Evolutionary conservation across 2,888 invertebrate genomes (phyloP).

Genomic region (Timema podura): DNA sequence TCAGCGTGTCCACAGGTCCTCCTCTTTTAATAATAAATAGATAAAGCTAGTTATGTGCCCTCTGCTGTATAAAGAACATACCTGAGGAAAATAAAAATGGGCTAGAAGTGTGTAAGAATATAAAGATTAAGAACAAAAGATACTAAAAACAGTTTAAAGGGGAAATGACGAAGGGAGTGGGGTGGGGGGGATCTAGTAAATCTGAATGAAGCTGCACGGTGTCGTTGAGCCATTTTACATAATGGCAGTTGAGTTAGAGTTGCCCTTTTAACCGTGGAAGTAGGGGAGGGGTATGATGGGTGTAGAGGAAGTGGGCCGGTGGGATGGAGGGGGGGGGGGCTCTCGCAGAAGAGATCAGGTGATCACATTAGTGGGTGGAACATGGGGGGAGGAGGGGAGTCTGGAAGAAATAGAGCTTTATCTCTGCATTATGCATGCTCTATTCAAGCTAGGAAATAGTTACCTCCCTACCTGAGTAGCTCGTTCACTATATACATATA

Average conservation of each 20-base stretch:
- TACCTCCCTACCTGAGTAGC: slow-evolving; percentile 7
- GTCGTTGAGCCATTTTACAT: slow-evolving; percentile 14
- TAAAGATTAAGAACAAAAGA: too few relatives aligned
- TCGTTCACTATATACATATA: too few relatives aligned
- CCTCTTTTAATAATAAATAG: too few relatives aligned
- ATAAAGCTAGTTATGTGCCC: too few relatives aligned
- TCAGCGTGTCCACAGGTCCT: too few relatives aligned
- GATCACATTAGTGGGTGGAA: slow-evolving; percentile 9
- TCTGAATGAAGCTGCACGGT: slow-evolving; percentile 12
- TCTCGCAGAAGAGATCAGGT: slow-evolving; percentile 2
- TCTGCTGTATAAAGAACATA: too few relatives aligned
- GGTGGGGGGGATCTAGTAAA: neutral
- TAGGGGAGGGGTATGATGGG: neutral
- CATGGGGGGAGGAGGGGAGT: neutral
- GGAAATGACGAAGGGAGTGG: neutral
- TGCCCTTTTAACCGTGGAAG: slow-evolving; percentile 9
- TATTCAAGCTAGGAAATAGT: slow-evolving; percentile 3
- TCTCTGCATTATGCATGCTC: slow-evolving; percentile 14
- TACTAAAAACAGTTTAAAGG: neutral
- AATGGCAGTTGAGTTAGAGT: slow-evolving; percentile 16
- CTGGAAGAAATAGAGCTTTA: neutral
- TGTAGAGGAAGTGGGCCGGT: too few relatives aligned
- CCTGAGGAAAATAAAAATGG: too few relatives aligned
- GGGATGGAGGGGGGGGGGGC: too few relatives aligned
- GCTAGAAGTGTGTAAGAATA: too few relatives aligned